Conservation (phyloP, 2,797 vertebrate species). For the Nasua narica region DNA sequence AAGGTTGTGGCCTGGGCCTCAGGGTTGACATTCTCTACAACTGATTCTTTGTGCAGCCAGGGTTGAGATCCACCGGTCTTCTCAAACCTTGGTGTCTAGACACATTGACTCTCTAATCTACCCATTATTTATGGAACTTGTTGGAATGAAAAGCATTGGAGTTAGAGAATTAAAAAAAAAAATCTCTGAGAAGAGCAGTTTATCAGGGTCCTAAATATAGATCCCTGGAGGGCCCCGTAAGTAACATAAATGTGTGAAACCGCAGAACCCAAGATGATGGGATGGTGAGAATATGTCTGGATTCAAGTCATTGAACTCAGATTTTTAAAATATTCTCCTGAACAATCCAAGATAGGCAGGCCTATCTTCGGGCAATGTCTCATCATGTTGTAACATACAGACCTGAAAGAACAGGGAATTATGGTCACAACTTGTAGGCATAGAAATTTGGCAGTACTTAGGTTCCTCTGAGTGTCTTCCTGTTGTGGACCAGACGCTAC, state of each 20-base stretch:
- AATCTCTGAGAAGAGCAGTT: background rate
- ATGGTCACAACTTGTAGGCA: background rate
- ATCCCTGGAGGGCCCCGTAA: background rate
- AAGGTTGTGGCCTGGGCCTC: background rate
- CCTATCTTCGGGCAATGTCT: background rate
- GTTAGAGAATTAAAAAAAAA: background rate
- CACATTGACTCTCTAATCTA: background rate
- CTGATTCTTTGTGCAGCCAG: background rate
- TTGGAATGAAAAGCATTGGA: background rate
- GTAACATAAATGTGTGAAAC: background rate
- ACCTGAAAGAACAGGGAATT: background rate
- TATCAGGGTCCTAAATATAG: background rate
- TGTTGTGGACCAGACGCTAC: background rate
- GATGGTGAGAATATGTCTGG: background rate
- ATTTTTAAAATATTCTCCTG: background rate
- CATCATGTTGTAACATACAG: background rate
- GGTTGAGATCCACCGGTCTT: background rate
- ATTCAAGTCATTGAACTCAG: background rate
- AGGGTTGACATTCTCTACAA: background rate
- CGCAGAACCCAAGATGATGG: background rate
- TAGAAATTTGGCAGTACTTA: background rate
- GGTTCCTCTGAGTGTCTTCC: background rate
- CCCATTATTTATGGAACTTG: background rate
- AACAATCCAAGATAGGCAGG: background rate
- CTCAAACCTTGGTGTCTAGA: background rate